A percentile compares a stretch with the other conserved stretches of the same genome.
phyloP scores from a whole-genome alignment of 2,797 vertebrate species.

The Apogon talboti region DNA sequence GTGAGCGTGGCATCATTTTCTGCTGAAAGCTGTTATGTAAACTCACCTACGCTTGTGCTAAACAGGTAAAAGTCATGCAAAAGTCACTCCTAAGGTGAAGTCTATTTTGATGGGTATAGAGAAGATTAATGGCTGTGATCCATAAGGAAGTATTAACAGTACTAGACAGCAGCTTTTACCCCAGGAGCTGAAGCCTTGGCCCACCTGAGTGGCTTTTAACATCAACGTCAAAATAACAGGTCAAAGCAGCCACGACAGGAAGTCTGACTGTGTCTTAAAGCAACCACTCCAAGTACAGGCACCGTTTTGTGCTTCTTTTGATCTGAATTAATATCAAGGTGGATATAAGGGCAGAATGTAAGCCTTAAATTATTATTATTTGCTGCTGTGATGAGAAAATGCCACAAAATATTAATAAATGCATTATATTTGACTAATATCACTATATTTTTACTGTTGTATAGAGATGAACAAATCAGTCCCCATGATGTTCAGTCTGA shows the following conservation, averaged over 20 bases:
- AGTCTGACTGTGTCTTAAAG: conserved; percentile 4
- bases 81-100: conserved; percentile 34
- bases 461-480: too few relatives aligned
- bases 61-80: conserved; percentile 42
- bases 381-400: too few relatives aligned
- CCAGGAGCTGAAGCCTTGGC: conserved; percentile 40
- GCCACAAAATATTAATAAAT: too few relatives aligned
- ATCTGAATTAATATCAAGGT: neutral
- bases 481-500: too few relatives aligned
- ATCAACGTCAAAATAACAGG: conserved; percentile 47
- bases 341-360: neutral
- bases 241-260: conserved; percentile 13
- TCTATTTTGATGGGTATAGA: conserved; percentile 60
- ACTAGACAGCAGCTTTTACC: conserved; percentile 60
- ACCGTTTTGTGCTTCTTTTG: neutral
- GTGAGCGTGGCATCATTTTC: neutral
- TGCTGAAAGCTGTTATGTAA: conserved; percentile 34
- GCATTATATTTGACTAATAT: too few relatives aligned
- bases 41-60: neutral
- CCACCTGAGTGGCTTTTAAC: conserved; percentile 54
- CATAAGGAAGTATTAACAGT: conserved; percentile 56
- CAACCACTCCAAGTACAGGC: neutral
- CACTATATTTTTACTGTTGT: too few relatives aligned
- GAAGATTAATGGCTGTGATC: conserved; percentile 64
- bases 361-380: too few relatives aligned